phyloP scores from a whole-genome alignment of 2,113 vertebrate genomes.

The Coptodon bakossiorum region DNA sequence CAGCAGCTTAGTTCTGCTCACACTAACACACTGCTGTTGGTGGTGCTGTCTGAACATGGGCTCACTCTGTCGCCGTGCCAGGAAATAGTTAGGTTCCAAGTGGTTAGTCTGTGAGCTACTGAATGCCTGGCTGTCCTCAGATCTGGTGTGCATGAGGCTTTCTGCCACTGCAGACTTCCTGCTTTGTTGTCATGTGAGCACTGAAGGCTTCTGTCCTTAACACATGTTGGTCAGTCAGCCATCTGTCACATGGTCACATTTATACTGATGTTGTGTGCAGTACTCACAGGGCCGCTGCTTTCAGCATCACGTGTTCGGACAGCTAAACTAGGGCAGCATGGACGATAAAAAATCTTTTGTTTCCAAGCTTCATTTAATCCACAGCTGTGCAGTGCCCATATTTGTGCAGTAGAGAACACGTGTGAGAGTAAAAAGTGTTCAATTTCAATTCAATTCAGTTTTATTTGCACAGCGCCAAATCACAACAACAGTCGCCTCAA shows the following conservation, averaged over 20 bases:
- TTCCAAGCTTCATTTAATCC: not conserved
- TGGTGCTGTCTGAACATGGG: not conserved
- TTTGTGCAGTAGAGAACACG: not conserved
- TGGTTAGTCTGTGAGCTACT: not conserved
- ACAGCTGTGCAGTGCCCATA: not conserved
- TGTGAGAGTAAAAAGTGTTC: not conserved
- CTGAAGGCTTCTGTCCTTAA: not conserved
- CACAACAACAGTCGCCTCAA: not conserved
- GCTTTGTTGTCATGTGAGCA: not conserved
- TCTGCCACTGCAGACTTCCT: not conserved
- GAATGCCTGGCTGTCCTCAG: not conserved
- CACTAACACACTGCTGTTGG: not conserved
- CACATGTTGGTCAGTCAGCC: not conserved
- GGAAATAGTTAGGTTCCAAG: accelerated
- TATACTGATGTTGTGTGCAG: not conserved
- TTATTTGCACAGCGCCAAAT: not conserved
- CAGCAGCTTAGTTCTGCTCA: not conserved
- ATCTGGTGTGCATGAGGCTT: not conserved
- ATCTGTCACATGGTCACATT: not conserved
- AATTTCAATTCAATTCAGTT: accelerated
- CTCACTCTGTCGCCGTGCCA: accelerated
- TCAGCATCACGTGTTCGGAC: not conserved
- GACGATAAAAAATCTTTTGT: not conserved
- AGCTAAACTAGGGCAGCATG: not conserved
- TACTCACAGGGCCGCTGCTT: not conserved